phyloP scores from a whole-genome alignment of 2,113 vertebrate genomes.

The Butorides virescens region DNA sequence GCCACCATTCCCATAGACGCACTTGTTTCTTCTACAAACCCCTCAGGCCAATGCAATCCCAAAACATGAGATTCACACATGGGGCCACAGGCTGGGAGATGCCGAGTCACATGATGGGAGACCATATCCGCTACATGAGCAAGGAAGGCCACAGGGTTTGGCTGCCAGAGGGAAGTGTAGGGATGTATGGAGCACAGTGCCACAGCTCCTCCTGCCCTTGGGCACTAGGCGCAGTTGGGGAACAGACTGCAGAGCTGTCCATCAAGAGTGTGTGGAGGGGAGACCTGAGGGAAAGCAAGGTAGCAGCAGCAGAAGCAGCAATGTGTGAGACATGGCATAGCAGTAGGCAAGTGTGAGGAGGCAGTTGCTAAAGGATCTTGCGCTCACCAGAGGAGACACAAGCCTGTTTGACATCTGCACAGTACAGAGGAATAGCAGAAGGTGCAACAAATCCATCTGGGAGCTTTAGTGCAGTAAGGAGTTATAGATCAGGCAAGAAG shows the following conservation, averaged over 20 bases:
- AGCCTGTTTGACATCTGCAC: background rate
- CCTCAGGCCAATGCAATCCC: background rate
- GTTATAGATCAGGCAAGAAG: background rate
- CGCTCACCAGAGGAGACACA: background rate
- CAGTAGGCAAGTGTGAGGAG: background rate
- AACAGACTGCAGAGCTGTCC: background rate
- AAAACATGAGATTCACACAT: background rate
- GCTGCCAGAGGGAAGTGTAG: rapidly evolving
- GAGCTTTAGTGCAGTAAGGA: background rate
- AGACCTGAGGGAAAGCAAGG: background rate
- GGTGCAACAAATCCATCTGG: background rate
- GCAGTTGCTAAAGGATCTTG: background rate
- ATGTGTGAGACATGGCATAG: background rate
- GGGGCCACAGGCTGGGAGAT: background rate
- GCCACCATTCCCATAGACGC: background rate
- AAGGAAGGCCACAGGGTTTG: background rate
- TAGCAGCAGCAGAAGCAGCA: background rate
- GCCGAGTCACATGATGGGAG: background rate
- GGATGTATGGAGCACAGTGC: background rate
- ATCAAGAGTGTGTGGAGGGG: background rate
- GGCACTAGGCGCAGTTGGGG: background rate
- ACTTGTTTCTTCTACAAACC: background rate
- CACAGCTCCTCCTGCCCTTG: background rate
- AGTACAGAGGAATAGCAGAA: background rate
- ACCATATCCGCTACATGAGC: background rate